Evolutionary conservation across 1,140 invertebrate genomes (phyloP), one percentile per base, ranked within the genome.

Genomic region (Apis florea): DNA sequence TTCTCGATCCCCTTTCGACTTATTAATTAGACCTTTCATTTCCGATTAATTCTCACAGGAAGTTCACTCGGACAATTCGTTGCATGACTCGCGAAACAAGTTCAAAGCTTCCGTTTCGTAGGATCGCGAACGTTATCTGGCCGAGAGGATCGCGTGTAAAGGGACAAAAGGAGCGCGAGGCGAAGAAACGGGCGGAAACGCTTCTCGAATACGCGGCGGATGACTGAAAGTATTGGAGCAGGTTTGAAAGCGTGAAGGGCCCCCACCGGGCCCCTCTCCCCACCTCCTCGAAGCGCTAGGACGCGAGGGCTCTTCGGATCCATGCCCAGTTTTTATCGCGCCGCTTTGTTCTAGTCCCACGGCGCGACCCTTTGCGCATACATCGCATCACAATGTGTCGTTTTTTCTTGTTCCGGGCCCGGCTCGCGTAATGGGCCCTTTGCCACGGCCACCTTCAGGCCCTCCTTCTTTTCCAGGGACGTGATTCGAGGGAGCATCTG

Each of bases 341-440:
- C 24, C 64, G 69, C 91, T 93, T 93, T 93, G 92, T 93, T 93
- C 92, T 93, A 93, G 91, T 90, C 85, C 87, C 88, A 83, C 88
- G 77, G 86, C 73, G 80, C 90, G 84, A 83, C 87, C 88, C 89
- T 91, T 89, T 89, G 78, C 73, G 79, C 86, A 90, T 92, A 88
- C 89, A 86, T 88, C 88, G 63, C 86, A 92, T 90, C 85, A 92
- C 92, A 92, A 92, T 92, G 92, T 91, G 90, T 92, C 91, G 90
- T 92, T 92, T 93, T 93, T 93, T 93, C 88, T 89, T 84, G 83
- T 92, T 91, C 89, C 87, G 89, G 84, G 82, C 82, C 82, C 81
- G 83, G 69, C 74, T 88, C 71, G 82, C 83, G 77, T 81, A 82
- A 85, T 84, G 80, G 88, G 85, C 64, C 86, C 85, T 61, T 85